These are phyloP conservation scores for Mesocricetus auratus DNA, from an alignment of 2,113 vertebrate genomes.

Conservation along the genomic window DNA sequence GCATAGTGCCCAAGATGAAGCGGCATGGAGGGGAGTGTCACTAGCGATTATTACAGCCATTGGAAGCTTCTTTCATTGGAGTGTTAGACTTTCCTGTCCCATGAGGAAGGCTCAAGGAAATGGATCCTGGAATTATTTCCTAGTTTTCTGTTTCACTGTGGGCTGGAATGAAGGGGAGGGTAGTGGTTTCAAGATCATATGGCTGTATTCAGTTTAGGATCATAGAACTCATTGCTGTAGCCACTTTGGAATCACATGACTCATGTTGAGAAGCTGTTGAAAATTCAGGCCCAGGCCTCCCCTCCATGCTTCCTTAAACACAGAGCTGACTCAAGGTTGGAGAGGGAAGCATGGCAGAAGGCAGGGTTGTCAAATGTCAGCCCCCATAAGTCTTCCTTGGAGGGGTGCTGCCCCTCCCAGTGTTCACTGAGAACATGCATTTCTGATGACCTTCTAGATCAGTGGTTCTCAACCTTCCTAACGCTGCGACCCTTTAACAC, in stretches of 20 bases:
- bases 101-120: background rate
- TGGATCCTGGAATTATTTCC: background rate
- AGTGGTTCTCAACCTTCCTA: no score
- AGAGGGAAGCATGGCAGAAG: background rate
- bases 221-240: background rate
- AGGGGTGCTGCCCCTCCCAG: background rate
- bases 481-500: no score
- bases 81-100: background rate
- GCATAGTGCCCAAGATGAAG: background rate
- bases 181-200: background rate
- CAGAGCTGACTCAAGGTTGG: background rate
- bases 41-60: background rate
- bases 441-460: background rate
- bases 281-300: background rate
- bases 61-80: background rate
- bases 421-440: background rate
- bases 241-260: background rate
- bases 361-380: background rate
- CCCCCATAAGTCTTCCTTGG: background rate
- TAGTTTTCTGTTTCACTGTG: background rate
- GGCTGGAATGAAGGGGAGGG: background rate
- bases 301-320: conserved; percentile 16
- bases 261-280: background rate
- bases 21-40: background rate
- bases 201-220: background rate